Conservation (phyloP, 1,140 invertebrate genomes). For the Drosophila neocordata region DNA sequence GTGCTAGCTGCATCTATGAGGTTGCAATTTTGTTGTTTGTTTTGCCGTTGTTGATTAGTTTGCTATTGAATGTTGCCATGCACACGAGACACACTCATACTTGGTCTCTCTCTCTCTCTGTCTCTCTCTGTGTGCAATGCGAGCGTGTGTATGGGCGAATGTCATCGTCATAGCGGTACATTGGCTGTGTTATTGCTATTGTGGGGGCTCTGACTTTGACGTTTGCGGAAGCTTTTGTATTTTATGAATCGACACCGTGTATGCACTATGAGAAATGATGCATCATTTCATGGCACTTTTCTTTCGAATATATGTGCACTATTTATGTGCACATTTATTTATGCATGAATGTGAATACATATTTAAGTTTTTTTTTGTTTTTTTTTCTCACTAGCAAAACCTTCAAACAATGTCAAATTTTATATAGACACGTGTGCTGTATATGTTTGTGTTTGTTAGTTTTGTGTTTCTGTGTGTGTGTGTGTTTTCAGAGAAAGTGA, state of each 20-base stretch:
- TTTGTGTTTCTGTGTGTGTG: too few relatives aligned
- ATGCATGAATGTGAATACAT: too few relatives aligned
- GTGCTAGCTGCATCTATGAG: constrained; percentile 53
- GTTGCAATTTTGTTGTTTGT: constrained; percentile 51
- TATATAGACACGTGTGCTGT: constrained; percentile 14
- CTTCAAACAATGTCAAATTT: constrained; percentile 40
- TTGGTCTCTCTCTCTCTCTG: constrained; percentile 1
- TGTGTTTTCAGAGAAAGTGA: constrained; percentile 26
- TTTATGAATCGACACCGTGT: constrained; percentile 18
- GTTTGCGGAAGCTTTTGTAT: constrained; percentile 63
- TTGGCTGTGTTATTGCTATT: constrained; percentile 34
- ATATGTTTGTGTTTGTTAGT: neutral
- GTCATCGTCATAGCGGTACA: constrained; percentile 49
- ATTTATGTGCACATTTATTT: too few relatives aligned
- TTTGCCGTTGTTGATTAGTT: constrained; percentile 60
- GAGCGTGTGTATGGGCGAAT: constrained; percentile 2
- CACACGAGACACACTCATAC: constrained; percentile 27
- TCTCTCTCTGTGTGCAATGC: neutral
- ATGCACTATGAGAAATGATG: constrained; percentile 32
- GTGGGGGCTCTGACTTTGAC: constrained; percentile 53
- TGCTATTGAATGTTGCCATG: constrained; percentile 65
- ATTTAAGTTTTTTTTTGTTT: too few relatives aligned
- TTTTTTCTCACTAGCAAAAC: constrained; percentile 19
- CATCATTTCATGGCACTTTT: constrained; percentile 41
- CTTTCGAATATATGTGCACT: constrained; percentile 32